Evolutionary conservation across 1,140 invertebrate species (phyloP).

Genomic region (Leucophenga varia): DNA sequence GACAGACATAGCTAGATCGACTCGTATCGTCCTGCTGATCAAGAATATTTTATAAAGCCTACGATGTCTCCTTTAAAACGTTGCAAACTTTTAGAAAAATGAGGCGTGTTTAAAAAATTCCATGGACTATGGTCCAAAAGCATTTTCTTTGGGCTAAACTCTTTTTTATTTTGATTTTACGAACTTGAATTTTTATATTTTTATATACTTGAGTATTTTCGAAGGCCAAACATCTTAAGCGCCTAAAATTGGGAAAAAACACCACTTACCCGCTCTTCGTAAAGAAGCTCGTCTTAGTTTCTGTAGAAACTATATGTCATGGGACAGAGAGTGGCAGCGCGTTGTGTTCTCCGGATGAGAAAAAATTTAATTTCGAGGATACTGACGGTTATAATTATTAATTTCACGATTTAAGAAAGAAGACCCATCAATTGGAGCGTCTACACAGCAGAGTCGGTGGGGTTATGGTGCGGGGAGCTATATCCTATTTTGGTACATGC

Average conservation of each 20-base stretch:
- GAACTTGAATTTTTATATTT: too few relatives aligned
- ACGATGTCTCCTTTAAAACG: too few relatives aligned
- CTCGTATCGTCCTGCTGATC: too few relatives aligned
- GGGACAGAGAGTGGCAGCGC: background rate
- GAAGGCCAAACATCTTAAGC: too few relatives aligned
- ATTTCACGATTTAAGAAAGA: slow-evolving; percentile 12
- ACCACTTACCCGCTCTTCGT: slow-evolving; percentile 8
- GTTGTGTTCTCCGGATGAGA: slow-evolving; percentile 2
- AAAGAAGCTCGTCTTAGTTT: slow-evolving; percentile 14
- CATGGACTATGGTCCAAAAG: too few relatives aligned
- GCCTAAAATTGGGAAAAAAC: background rate
- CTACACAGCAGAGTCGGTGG: slow-evolving; percentile 7
- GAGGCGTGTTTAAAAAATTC: too few relatives aligned
- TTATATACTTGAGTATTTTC: too few relatives aligned
- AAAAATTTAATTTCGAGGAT: slow-evolving; percentile 3
- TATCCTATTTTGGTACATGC: slow-evolving; percentile 1
- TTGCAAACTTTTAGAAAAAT: too few relatives aligned
- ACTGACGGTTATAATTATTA: slow-evolving; percentile 12
- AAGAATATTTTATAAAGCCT: too few relatives aligned
- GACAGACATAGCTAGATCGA: too few relatives aligned
- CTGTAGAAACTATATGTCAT: slow-evolving; percentile 11
- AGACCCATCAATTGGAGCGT: slow-evolving; percentile 9
- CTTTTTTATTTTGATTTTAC: too few relatives aligned
- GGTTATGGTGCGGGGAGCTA: background rate
- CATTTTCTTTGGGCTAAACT: too few relatives aligned